These are phyloP conservation scores for Falco punctatus DNA, from an alignment of 2,113 vertebrate genomes.

Conservation along the genomic window DNA sequence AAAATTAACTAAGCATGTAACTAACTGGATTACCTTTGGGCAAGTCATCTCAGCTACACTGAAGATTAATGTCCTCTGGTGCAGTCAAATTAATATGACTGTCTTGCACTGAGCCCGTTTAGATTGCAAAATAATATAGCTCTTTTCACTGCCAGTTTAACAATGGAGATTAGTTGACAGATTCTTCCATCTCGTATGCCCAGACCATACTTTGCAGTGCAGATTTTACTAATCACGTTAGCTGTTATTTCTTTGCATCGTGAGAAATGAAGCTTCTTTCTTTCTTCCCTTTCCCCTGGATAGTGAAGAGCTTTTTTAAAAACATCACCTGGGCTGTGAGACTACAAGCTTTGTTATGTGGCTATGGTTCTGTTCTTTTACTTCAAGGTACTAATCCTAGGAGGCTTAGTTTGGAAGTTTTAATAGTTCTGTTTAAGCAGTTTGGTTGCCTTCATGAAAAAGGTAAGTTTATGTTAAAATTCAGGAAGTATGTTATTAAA, in stretches of 20 bases:
- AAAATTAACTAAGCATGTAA: background rate
- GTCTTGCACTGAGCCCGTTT: background rate
- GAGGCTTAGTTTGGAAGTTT: background rate
- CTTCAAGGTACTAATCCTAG: background rate
- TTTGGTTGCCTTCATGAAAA: background rate
- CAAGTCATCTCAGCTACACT: background rate
- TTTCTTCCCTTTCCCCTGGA: background rate
- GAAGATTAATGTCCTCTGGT: background rate
- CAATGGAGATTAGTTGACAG: background rate
- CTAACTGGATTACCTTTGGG: background rate
- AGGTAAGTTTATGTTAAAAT: background rate
- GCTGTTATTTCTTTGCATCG: background rate
- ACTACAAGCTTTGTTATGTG: background rate
- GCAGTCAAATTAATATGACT: background rate
- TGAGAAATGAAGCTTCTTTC: background rate
- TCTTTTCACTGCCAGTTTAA: slow-evolving; percentile 2
- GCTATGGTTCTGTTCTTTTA: background rate
- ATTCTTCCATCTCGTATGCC: background rate
- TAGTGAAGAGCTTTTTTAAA: background rate
- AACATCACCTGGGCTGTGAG: background rate
- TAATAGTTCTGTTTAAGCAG: background rate
- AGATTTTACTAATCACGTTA: background rate
- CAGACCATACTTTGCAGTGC: background rate
- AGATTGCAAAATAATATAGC: background rate
- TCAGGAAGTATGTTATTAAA: background rate